These are phyloP conservation scores for Fukomys damarensis DNA, from an alignment of 2,113 vertebrate genomes.

Conservation along the genomic window DNA sequence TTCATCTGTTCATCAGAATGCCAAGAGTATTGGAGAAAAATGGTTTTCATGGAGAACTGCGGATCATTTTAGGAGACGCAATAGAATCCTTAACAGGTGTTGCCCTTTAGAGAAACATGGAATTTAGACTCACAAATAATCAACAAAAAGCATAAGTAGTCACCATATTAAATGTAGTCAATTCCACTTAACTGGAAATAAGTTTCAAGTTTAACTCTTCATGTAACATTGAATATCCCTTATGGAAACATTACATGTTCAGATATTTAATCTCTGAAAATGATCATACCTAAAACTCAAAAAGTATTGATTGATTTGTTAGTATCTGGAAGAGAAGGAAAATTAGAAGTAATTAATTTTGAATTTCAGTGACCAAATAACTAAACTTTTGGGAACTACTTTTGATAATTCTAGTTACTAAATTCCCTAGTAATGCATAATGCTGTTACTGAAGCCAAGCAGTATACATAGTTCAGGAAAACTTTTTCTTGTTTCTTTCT, in stretches of 20 bases:
- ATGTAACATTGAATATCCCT: constrained; percentile 11
- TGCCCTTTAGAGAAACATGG: neutral
- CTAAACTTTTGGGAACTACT: constrained; percentile 1
- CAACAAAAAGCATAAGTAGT: neutral
- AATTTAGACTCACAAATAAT: constrained; percentile 16
- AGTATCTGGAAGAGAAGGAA: neutral
- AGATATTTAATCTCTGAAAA: constrained; percentile 41
- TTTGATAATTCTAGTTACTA: constrained; percentile 21
- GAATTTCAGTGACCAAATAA: neutral
- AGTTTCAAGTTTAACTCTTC: neutral
- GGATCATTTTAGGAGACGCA: neutral
- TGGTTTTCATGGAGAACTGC: neutral
- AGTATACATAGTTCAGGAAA: neutral
- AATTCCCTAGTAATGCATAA: neutral
- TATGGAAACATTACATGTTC: neutral
- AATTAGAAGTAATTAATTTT: neutral
- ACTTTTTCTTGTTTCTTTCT: neutral
- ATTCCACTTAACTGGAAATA: neutral
- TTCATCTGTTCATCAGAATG: neutral
- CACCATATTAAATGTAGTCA: neutral
- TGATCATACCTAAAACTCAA: neutral
- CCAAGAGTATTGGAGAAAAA: neutral
- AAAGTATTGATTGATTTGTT: neutral
- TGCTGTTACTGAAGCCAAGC: neutral
- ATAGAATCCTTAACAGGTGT: neutral